Percentiles rank a stretch among this genome's conserved stretches.
Evolutionary conservation across 2,113 vertebrate species (phyloP).

Genomic region (Furnarius figulus): DNA sequence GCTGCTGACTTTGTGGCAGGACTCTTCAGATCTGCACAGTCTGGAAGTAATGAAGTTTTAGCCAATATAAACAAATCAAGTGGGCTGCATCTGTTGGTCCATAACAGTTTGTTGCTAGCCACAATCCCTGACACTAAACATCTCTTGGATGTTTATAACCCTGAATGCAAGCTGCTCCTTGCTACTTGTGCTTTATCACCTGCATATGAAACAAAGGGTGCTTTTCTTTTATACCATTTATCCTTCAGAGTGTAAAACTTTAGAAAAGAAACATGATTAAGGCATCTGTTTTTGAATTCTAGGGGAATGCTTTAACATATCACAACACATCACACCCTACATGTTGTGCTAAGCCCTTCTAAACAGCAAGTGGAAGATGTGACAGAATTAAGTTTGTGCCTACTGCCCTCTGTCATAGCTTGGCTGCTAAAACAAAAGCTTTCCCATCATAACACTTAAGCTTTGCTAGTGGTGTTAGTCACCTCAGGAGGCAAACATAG

Average conservation of each 20-base stretch:
- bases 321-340: neutral
- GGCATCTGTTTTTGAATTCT: neutral
- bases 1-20: neutral
- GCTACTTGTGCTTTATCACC: neutral
- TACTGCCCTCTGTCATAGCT: neutral
- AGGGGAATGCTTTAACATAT: neutral
- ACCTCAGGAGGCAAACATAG: neutral
- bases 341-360: neutral
- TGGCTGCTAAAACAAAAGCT: slow-evolving; percentile 11
- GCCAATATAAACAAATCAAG: neutral
- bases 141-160: neutral
- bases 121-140: neutral
- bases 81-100: neutral
- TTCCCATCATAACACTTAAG: neutral
- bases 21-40: neutral
- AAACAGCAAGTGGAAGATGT: neutral
- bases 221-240: neutral
- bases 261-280: neutral
- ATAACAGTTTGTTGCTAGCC: neutral
- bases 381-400: neutral
- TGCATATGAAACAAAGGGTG: neutral
- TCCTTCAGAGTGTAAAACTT: neutral
- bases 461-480: neutral
- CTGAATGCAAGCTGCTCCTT: neutral
- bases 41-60: neutral